phyloP scores from a whole-genome alignment of 2,797 vertebrate genomes.

The Alcedo quadribrachys region DNA sequence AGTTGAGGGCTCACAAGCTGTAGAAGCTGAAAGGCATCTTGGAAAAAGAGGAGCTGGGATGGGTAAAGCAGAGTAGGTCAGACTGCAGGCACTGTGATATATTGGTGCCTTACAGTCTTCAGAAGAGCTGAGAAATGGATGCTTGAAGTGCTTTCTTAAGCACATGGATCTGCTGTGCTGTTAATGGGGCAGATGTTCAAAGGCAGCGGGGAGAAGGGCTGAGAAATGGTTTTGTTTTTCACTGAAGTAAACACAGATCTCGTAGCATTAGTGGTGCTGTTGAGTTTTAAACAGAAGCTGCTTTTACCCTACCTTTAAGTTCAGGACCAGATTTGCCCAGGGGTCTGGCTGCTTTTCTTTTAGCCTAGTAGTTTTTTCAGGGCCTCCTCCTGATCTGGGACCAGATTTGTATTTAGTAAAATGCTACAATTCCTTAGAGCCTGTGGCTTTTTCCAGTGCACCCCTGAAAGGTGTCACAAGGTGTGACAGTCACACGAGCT shows the following conservation, averaged over 20 bases:
- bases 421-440: background rate
- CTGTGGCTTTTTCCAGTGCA: background rate
- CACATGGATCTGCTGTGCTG: background rate
- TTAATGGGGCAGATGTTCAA: background rate
- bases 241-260: background rate
- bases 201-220: background rate
- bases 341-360: background rate
- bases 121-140: background rate
- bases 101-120: background rate
- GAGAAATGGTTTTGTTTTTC: background rate
- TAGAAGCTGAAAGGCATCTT: background rate
- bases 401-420: background rate
- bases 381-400: background rate
- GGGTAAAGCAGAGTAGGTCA: background rate
- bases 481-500: background rate
- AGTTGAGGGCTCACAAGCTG: background rate
- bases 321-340: background rate
- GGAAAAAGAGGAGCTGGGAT: background rate
- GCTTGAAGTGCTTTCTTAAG: background rate
- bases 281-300: background rate
- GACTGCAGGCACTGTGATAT: background rate
- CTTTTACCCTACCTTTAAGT: background rate
- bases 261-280: background rate
- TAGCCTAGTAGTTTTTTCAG: background rate
- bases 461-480: background rate